Conservation (phyloP, 2,113 vertebrate genomes). For the Arothron firmamentum region DNA sequence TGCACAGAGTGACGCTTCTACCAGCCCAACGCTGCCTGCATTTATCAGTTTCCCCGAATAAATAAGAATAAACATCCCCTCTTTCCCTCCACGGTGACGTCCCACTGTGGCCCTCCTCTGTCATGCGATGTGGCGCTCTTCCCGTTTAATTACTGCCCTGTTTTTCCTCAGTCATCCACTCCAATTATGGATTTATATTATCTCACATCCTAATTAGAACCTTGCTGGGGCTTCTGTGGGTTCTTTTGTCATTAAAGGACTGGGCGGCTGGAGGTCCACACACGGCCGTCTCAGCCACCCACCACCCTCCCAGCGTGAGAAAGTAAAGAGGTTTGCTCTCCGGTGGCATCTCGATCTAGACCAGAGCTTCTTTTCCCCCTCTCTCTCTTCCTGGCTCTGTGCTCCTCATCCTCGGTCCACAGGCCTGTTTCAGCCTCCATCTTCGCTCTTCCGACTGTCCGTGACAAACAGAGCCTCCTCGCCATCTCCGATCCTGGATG, state of each 20-base stretch:
- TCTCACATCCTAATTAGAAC: conserved; percentile 50
- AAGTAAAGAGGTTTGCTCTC: conserved; percentile 42
- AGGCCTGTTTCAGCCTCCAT: conserved; percentile 16
- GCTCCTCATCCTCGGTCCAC: conserved; percentile 16
- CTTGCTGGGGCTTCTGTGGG: conserved; percentile 21
- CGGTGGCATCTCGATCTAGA: conserved; percentile 38
- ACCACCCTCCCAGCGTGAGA: conserved; percentile 24
- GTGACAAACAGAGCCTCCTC: conserved; percentile 15
- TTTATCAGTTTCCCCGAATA: conserved; percentile 11
- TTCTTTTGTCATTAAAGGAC: conserved; percentile 21
- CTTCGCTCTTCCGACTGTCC: conserved; percentile 15
- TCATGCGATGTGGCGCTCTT: too few species aligned
- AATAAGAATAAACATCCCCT: too few species aligned
- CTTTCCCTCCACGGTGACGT: too few species aligned
- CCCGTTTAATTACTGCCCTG: conserved; percentile 30
- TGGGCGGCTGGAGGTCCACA: conserved; percentile 7
- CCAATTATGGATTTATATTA: conserved; percentile 44
- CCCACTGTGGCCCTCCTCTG: too few species aligned
- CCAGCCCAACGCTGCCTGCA: conserved; percentile 48
- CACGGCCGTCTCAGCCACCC: conserved; percentile 20
- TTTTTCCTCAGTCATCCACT: conserved; percentile 39
- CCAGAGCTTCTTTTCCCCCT: conserved; percentile 12
- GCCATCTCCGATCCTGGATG: conserved; percentile 27
- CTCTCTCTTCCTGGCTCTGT: conserved; percentile 18
- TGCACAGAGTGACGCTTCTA: conserved; percentile 58